Evolutionary conservation across 37 sponge, comb jelly and placozoan genomes (phyloP).

Genomic region (Tethya wilhelma): DNA sequence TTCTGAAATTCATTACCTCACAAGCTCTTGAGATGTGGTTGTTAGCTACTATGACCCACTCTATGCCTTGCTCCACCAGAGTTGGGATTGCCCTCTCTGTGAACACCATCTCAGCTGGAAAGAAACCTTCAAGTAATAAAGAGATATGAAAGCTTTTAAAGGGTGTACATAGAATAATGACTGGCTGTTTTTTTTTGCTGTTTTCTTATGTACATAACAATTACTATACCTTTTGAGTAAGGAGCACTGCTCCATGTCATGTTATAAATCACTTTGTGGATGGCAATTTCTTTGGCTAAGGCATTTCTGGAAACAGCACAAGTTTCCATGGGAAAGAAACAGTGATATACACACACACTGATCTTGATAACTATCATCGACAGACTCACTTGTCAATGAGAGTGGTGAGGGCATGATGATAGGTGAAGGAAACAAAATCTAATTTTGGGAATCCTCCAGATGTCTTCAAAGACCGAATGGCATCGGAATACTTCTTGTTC

Average conservation of each 20-base stretch:
- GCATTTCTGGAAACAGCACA: slow-evolving; percentile 48
- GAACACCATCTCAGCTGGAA: slow-evolving; percentile 78
- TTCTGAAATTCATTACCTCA: slow-evolving; percentile 14
- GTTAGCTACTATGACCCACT: slow-evolving; percentile 72
- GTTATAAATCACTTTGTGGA: slow-evolving; percentile 58
- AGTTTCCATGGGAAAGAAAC: neutral
- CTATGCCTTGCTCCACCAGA: slow-evolving; percentile 47
- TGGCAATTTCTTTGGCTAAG: slow-evolving; percentile 56
- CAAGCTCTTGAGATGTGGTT: slow-evolving; percentile 70
- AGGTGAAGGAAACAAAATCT: slow-evolving; percentile 71
- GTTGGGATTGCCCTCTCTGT: slow-evolving; percentile 69
- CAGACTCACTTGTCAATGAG: slow-evolving; percentile 59
- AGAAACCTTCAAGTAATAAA: slow-evolving; percentile 25
- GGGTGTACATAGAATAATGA: neutral
- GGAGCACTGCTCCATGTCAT: slow-evolving; percentile 58
- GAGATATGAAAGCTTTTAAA: neutral
- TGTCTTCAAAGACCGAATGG: slow-evolving; percentile 46
- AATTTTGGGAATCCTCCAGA: slow-evolving; percentile 62
- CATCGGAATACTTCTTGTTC: slow-evolving; percentile 47
- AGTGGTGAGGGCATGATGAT: slow-evolving; percentile 60
- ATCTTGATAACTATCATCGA: neutral
- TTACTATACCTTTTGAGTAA: slow-evolving; percentile 45
- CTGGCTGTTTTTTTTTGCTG: too few species aligned
- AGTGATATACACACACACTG: neutral
- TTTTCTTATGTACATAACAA: neutral